Percentiles rank a stretch among this genome's conserved stretches.
phyloP scores from a whole-genome alignment of 2,113 vertebrate species.

The Cepphus grylle region DNA sequence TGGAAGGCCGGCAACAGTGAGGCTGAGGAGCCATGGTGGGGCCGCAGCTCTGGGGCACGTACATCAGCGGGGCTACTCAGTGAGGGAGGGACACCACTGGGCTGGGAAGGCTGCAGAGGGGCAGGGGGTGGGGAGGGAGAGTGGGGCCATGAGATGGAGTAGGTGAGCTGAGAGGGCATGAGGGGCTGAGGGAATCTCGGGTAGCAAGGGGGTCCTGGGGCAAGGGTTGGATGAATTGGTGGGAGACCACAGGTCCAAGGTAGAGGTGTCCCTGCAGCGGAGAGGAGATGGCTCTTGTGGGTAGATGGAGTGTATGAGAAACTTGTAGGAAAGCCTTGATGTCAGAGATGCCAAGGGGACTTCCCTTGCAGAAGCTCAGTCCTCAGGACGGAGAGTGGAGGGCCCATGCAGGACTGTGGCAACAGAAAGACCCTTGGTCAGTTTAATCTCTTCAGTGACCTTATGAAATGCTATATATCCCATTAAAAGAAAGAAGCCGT shows the following conservation, averaged over 20 bases:
- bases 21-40: too few relatives aligned
- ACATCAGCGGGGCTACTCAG: fast-evolving
- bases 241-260: background rate
- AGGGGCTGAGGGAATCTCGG: background rate
- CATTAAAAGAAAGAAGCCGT: background rate
- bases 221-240: background rate
- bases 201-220: fast-evolving
- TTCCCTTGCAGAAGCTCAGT: background rate
- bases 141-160: background rate
- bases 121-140: background rate
- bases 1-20: fast-evolving
- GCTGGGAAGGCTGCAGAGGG: background rate
- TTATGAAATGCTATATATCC: background rate
- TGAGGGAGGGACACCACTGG: fast-evolving
- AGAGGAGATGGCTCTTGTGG: background rate
- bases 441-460: background rate
- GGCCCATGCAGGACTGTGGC: background rate
- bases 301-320: background rate
- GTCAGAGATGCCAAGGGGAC: fast-evolving
- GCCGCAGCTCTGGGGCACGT: fast-evolving
- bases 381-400: background rate
- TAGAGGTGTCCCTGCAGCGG: background rate
- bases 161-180: background rate
- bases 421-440: too few relatives aligned
- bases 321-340: background rate